Percentiles rank a stretch among this genome's conserved stretches.
Conservation (phyloP, 2,113 vertebrate species). For the Suncus etruscus region DNA sequence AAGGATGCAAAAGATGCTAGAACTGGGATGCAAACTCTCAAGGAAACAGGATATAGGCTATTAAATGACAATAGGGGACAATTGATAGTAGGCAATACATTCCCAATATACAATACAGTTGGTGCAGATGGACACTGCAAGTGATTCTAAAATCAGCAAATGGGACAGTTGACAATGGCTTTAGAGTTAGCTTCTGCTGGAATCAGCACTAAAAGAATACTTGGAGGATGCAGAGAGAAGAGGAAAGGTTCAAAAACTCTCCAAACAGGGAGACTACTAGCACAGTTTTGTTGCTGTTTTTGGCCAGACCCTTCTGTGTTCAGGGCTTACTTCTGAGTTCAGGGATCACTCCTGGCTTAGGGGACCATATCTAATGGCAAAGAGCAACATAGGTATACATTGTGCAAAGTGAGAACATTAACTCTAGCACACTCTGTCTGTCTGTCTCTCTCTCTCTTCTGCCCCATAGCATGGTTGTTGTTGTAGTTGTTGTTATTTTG, state of each 20-base stretch:
- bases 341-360: too few species aligned
- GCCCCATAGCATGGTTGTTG: too few species aligned
- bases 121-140: background rate
- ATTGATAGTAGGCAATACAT: background rate
- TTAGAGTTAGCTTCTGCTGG: background rate
- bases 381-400: too few species aligned
- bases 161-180: background rate
- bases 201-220: constrained; percentile 14
- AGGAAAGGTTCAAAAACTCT: background rate
- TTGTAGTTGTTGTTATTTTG: too few species aligned
- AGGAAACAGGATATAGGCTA: background rate
- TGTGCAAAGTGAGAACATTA: too few species aligned
- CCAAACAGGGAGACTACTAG: background rate
- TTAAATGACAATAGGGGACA: background rate
- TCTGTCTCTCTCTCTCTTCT: too few species aligned
- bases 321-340: too few species aligned
- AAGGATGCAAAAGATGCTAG: background rate
- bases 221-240: background rate
- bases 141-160: background rate
- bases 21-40: background rate
- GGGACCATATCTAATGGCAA: too few species aligned
- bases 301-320: too few species aligned
- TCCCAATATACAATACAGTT: background rate
- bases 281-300: too few species aligned
- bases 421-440: too few species aligned